A percentile compares a stretch with the other conserved stretches of the same genome.
Evolutionary conservation across 2,113 vertebrate species (phyloP).

Genomic region (Scortum barcoo): DNA sequence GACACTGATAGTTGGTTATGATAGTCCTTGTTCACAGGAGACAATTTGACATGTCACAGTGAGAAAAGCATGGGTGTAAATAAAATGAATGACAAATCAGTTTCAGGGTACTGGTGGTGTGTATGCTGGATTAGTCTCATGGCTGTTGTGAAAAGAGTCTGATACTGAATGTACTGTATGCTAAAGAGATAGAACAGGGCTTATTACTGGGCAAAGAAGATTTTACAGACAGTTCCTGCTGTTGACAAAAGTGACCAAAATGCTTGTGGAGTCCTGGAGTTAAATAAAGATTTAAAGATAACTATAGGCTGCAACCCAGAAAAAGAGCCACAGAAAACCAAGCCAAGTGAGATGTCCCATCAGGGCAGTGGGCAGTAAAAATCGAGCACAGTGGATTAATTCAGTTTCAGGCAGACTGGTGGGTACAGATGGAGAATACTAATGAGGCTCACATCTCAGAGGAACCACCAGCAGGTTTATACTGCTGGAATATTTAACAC

Average conservation of each 20-base stretch:
- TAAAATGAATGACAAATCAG: too few species aligned
- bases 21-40: too few species aligned
- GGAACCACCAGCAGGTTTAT: neutral
- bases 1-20: too few species aligned
- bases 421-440: constrained; percentile 36
- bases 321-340: neutral
- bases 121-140: neutral
- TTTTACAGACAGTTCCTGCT: neutral
- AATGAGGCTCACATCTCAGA: constrained; percentile 21
- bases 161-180: neutral
- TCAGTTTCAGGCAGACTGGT: constrained; percentile 17
- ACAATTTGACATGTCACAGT: too few species aligned
- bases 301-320: accelerated
- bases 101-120: neutral
- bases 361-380: neutral
- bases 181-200: neutral
- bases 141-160: neutral
- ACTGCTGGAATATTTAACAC: neutral
- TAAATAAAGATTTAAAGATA: neutral
- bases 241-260: accelerated
- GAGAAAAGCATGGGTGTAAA: too few species aligned
- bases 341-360: neutral
- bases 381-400: neutral
- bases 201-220: neutral
- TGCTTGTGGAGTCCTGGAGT: neutral